Evolutionary conservation across 2,113 vertebrate genomes (phyloP).

Genomic region (Tiliqua scincoides): DNA sequence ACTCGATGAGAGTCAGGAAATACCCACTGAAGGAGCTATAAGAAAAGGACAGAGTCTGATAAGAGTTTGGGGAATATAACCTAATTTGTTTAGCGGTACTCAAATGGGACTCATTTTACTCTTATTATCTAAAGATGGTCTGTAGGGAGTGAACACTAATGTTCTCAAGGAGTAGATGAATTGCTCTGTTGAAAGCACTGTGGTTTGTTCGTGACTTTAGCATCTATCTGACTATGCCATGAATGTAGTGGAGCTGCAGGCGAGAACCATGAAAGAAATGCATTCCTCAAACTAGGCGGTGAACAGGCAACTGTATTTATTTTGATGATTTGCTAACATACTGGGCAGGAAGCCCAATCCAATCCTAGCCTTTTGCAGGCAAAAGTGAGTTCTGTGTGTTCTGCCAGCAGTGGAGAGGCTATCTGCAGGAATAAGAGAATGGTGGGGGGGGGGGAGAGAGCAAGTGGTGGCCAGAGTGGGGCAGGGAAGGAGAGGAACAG

Average conservation of each 20-base stretch:
- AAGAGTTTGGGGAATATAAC: conserved; percentile 71
- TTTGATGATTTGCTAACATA: conserved; percentile 55
- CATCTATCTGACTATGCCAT: conserved; percentile 66
- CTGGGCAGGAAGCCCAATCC: not conserved
- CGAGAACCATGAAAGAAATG: conserved; percentile 58
- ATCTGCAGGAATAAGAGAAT: no score
- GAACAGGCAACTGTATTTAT: conserved; percentile 45
- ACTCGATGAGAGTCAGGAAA: conserved; percentile 37
- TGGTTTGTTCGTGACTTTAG: conserved; percentile 66
- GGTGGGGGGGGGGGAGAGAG: no score
- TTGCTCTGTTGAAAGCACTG: conserved; percentile 71
- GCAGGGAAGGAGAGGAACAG: no score
- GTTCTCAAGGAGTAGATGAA: conserved; percentile 75
- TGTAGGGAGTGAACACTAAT: conserved; percentile 65
- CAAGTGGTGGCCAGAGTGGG: no score
- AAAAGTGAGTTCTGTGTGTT: no score
- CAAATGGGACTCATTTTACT: conserved; percentile 76
- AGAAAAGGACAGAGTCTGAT: conserved; percentile 58
- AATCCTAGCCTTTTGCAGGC: no score
- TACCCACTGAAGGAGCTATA: conserved; percentile 47
- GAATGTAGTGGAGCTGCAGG: conserved; percentile 68
- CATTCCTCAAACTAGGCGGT: conserved; percentile 36
- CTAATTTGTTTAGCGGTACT: conserved; percentile 79
- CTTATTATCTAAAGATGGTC: conserved; percentile 73
- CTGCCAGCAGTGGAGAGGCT: no score